phyloP scores from a whole-genome alignment of 1,140 invertebrate genomes.

The Frieseomelitta varia region DNA sequence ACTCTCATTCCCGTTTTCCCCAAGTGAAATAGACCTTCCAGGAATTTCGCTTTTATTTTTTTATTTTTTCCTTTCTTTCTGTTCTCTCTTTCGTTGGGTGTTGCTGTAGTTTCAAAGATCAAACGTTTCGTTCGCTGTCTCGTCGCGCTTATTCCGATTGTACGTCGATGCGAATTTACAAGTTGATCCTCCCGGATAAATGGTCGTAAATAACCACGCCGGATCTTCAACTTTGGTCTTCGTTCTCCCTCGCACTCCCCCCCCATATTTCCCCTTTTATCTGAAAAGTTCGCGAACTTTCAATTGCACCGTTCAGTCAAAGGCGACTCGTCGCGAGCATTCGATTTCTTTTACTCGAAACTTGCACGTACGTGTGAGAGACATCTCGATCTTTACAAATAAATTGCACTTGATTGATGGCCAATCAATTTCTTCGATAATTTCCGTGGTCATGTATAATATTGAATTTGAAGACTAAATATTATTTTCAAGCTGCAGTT shows the following conservation, averaged over 20 bases:
- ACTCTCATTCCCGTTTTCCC: background rate
- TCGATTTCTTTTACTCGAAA: background rate
- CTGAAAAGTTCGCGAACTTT: conserved; percentile 15
- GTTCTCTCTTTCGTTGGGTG: too few species aligned
- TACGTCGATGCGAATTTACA: conserved; percentile 23
- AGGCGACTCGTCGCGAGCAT: background rate
- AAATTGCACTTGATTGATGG: background rate
- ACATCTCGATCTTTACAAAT: background rate
- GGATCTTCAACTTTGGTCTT: background rate
- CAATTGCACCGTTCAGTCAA: conserved; percentile 12
- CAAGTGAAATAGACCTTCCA: conserved; percentile 24
- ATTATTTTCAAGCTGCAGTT: background rate
- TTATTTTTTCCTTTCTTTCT: too few species aligned
- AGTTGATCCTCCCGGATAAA: conserved; percentile 22
- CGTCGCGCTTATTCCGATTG: background rate
- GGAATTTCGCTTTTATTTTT: background rate
- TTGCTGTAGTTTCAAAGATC: conserved; percentile 22
- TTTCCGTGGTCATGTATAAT: too few species aligned
- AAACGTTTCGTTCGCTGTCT: conserved; percentile 9
- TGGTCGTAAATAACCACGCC: conserved; percentile 17
- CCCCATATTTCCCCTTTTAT: background rate
- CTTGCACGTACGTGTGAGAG: background rate
- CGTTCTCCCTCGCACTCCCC: background rate
- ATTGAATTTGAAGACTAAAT: too few species aligned
- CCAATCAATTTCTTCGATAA: too few species aligned